These are phyloP conservation scores for Paraescarpia echinospica DNA, from an alignment of 1,140 invertebrate genomes.

Conservation along the genomic window DNA sequence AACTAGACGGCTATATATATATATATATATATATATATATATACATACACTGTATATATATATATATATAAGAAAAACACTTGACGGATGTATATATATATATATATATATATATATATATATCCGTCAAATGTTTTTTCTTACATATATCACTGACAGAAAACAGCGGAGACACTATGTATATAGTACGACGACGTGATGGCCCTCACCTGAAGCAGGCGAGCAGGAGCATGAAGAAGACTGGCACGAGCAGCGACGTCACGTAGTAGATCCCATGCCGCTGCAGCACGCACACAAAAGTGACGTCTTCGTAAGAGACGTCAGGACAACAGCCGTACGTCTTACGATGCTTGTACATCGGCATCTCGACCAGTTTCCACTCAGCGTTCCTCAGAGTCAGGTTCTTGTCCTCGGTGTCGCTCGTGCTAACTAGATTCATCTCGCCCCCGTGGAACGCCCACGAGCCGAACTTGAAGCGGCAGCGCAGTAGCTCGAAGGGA, in stretches of 20 bases:
- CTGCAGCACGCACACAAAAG: background rate
- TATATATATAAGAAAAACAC: no score
- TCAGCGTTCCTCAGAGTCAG: background rate
- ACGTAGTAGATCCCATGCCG: background rate
- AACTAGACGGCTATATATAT: no score
- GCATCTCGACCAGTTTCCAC: background rate
- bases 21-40: no score
- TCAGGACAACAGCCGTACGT: background rate
- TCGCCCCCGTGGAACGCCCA: constrained; percentile 36
- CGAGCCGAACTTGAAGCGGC: constrained; percentile 39
- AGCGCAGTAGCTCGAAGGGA: constrained; percentile 40
- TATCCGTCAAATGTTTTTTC: no score
- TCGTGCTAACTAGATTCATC: constrained; percentile 28
- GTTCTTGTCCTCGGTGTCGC: background rate
- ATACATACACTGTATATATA: no score
- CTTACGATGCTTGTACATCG: background rate
- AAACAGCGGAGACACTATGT: no score
- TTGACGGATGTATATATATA: no score
- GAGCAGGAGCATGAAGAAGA: background rate
- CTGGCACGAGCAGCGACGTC: background rate
- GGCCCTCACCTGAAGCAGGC: background rate
- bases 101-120: no score
- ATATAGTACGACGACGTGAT: no score
- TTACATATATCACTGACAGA: no score
- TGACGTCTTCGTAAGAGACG: background rate